phyloP scores from a whole-genome alignment of 2,888 invertebrate species.

The Sarcophaga caerulescens region DNA sequence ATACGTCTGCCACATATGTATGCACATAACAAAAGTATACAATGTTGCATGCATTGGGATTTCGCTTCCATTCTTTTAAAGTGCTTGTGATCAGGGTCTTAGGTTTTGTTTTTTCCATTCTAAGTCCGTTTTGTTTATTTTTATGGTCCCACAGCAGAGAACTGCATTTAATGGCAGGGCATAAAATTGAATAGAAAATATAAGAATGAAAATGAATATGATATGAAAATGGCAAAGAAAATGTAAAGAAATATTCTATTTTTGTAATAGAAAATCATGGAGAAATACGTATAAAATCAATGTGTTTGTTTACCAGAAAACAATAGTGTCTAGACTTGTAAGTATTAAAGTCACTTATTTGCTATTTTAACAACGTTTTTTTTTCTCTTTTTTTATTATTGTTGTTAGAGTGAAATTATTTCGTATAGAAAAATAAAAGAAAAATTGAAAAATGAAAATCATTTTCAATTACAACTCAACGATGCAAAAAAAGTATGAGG shows the following conservation, averaged over 20 bases:
- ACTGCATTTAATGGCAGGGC: constrained; percentile 35
- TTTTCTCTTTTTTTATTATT: not conserved
- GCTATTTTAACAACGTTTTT: constrained; percentile 39
- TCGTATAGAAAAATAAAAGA: not conserved
- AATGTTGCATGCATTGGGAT: not conserved
- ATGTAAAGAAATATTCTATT: not conserved
- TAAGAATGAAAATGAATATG: constrained; percentile 5
- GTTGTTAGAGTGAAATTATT: not conserved
- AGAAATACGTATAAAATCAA: constrained; percentile 58
- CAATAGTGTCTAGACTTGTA: constrained; percentile 66
- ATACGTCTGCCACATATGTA: not conserved
- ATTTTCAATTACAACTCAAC: not conserved
- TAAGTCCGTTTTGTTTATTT: not conserved
- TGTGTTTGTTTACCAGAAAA: constrained; percentile 64
- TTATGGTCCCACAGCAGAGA: constrained; percentile 6
- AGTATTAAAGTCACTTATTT: constrained; percentile 65
- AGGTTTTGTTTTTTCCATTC: constrained; percentile 5
- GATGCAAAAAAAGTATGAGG: not conserved
- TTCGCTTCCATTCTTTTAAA: not conserved
- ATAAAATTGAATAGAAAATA: constrained; percentile 42
- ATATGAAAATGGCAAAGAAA: too few relatives aligned
- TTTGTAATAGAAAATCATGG: not conserved
- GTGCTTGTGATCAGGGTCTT: not conserved
- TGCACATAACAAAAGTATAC: not conserved
- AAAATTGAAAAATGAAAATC: not conserved